These are phyloP conservation scores for Papilio polytes DNA, from an alignment of 1,140 invertebrate genomes.

Conservation along the genomic window DNA sequence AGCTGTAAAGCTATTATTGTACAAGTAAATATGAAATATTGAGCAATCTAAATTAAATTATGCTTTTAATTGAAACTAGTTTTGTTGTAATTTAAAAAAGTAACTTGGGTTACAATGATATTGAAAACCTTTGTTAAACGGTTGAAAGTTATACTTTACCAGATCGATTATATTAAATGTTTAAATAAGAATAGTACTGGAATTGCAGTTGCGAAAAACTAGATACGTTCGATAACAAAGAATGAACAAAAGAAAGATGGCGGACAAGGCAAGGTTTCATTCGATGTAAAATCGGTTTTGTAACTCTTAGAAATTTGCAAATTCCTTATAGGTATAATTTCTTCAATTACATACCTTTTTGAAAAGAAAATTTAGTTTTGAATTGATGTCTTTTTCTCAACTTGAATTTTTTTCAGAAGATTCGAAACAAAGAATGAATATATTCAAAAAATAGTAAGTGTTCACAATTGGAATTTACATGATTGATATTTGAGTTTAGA, in stretches of 20 bases:
- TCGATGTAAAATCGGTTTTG: not conserved
- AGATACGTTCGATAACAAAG: not conserved
- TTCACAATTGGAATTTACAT: not conserved
- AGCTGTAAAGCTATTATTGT: not conserved
- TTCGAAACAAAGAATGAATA: not conserved
- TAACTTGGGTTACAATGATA: not conserved
- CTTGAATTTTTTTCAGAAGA: not conserved
- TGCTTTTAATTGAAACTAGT: not conserved
- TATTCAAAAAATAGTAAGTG: not conserved
- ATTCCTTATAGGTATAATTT: not conserved
- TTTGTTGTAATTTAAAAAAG: not conserved
- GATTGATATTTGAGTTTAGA: not conserved
- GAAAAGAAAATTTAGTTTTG: not conserved
- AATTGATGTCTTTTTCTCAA: not conserved
- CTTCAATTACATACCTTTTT: not conserved
- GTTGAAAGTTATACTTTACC: too few relatives aligned
- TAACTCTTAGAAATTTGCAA: not conserved
- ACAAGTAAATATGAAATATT: not conserved
- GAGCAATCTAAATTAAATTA: not conserved
- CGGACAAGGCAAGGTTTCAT: not conserved
- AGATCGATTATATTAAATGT: not conserved
- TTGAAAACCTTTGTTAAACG: not conserved
- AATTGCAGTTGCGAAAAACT: not conserved
- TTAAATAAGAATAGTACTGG: not conserved
- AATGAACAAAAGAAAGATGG: slow-evolving; percentile 26